These are phyloP conservation scores for Andrena flavipes DNA, from an alignment of 2,888 invertebrate species.

Conservation along the genomic window DNA sequence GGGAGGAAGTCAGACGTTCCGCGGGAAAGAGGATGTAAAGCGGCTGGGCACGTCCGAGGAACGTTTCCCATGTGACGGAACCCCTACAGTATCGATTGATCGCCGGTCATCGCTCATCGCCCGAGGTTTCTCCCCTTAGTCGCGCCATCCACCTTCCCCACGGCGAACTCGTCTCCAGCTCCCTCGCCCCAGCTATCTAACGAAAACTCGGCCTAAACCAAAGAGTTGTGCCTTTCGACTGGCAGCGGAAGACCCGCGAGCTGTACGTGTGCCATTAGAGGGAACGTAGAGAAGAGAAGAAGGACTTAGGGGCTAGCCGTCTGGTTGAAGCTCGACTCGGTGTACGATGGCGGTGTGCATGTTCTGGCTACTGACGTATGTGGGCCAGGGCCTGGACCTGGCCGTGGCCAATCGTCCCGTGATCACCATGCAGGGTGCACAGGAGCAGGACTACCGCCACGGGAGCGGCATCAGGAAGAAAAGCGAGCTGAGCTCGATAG, in stretches of 20 bases:
- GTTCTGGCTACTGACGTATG: constrained; percentile 82
- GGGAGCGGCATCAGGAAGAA: constrained; percentile 63
- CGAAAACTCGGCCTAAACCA: constrained; percentile 68
- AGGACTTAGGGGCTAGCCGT: background rate
- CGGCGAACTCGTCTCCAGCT: constrained; percentile 4
- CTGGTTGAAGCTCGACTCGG: background rate
- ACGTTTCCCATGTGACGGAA: constrained; percentile 53
- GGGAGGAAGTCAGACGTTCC: background rate
- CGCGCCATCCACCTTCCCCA: background rate
- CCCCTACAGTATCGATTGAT: constrained; percentile 60
- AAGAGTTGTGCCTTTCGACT: constrained; percentile 66
- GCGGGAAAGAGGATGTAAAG: background rate
- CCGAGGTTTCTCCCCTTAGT: constrained; percentile 35
- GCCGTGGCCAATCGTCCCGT: constrained; percentile 79
- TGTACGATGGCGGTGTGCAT: constrained; percentile 81
- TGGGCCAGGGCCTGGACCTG: constrained; percentile 81
- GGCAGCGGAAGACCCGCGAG: constrained; percentile 44
- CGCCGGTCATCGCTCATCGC: constrained; percentile 50
- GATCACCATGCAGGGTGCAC: constrained; percentile 67
- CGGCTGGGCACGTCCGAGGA: constrained; percentile 17
- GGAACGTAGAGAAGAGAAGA: background rate
- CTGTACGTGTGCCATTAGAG: background rate
- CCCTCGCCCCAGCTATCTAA: constrained; percentile 39
- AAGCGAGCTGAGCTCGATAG: constrained; percentile 66
- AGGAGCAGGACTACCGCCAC: constrained; percentile 71